A percentile compares a stretch with the other conserved stretches of the same genome.
Evolutionary conservation across 1,140 invertebrate genomes (phyloP).

Genomic region (Drosophila biarmipes): DNA sequence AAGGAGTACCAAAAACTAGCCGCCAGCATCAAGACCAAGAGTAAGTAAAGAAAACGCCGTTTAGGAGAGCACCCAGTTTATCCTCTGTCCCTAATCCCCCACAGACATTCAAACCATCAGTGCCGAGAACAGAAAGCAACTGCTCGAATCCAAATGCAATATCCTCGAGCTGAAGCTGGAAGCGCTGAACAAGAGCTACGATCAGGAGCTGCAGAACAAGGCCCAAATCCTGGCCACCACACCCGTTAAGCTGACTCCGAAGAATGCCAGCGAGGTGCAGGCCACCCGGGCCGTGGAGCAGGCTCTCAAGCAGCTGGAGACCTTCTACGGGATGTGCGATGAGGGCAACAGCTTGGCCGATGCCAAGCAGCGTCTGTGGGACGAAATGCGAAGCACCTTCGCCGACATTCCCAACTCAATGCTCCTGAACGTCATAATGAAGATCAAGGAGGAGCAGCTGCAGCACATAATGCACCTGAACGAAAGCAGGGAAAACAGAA

Average conservation of each 20-base stretch:
- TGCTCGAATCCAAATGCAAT: conserved; percentile 47
- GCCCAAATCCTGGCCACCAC: conserved; percentile 60
- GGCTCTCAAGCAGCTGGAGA: conserved; percentile 66
- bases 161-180: conserved; percentile 63
- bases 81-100: neutral
- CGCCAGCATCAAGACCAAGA: conserved; percentile 66
- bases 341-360: conserved; percentile 40
- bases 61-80: neutral
- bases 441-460: conserved; percentile 72
- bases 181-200: conserved; percentile 43
- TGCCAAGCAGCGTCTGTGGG: conserved; percentile 64
- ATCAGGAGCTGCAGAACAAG: conserved; percentile 57
- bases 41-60: conserved; percentile 30
- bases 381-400: conserved; percentile 68
- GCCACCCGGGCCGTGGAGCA: conserved; percentile 62
- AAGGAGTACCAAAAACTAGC: conserved; percentile 58
- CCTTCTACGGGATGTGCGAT: conserved; percentile 60
- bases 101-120: conserved; percentile 72
- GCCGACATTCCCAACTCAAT: conserved; percentile 63
- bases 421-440: conserved; percentile 71
- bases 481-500: neutral
- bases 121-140: conserved; percentile 52
- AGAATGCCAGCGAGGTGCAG: conserved; percentile 65
- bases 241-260: conserved; percentile 60
- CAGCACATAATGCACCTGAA: conserved; percentile 66